These are phyloP conservation scores for Gorsachius goisagi DNA, from an alignment of 2,113 vertebrate species.

Conservation along the genomic window DNA sequence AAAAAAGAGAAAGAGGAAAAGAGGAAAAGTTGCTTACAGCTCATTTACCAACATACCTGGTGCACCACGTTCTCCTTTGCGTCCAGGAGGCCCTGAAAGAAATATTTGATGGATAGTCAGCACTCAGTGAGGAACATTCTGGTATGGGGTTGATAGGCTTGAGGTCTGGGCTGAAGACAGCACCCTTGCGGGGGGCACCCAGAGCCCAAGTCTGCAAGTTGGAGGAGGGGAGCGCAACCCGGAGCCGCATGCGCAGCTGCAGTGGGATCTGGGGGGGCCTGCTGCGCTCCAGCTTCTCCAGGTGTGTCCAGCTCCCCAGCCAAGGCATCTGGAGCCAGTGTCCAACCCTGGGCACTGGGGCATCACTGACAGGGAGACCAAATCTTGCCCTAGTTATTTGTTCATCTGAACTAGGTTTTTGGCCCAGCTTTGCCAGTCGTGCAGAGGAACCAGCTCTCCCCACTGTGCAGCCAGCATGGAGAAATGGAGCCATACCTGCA, in stretches of 20 bases:
- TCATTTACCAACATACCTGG: conserved; percentile 62
- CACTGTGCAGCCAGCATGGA: neutral
- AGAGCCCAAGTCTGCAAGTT: neutral
- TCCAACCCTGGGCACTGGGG: neutral
- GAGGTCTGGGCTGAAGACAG: neutral
- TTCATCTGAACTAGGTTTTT: neutral
- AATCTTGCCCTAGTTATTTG: neutral
- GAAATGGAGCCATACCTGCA: conserved; percentile 23
- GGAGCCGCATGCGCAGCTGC: accelerated
- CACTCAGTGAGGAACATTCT: neutral
- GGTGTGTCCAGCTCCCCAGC: neutral
- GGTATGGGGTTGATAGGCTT: neutral
- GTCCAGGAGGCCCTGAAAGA: conserved; percentile 56
- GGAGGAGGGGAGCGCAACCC: neutral
- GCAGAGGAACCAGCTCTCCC: neutral
- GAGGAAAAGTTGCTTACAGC: neutral
- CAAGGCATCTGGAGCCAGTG: neutral
- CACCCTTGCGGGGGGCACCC: neutral
- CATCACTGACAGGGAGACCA: neutral
- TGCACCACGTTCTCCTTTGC: conserved; percentile 53
- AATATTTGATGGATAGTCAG: conserved; percentile 1
- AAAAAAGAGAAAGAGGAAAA: neutral
- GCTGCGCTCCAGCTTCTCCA: neutral
- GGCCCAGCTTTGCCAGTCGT: neutral
- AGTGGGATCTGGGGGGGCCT: accelerated